A percentile compares a stretch with the other conserved stretches of the same genome.
These are phyloP conservation scores for Sympetrum striolatum DNA, from an alignment of 2,888 invertebrate species.

Conservation along the genomic window DNA sequence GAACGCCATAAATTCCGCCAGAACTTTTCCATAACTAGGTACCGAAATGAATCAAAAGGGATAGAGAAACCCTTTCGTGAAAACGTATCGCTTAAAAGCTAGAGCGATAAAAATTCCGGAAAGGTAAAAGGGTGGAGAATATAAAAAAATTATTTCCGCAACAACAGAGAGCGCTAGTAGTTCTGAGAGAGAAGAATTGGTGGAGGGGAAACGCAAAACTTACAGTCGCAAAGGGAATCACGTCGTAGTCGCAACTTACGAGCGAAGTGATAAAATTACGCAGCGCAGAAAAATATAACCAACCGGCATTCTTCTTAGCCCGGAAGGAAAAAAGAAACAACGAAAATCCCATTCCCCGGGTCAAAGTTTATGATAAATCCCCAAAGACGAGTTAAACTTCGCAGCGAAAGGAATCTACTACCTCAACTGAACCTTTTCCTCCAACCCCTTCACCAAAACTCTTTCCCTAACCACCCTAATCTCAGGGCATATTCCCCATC, in stretches of 20 bases:
- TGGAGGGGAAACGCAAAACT: not conserved
- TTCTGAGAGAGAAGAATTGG: not conserved
- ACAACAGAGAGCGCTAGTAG: not conserved
- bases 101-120: not conserved
- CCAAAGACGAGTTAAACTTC: conserved; percentile 28
- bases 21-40: conserved; percentile 42
- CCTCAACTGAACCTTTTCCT: not conserved
- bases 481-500: not conserved
- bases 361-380: conserved; percentile 37
- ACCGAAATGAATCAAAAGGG: conserved; percentile 33
- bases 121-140: not conserved
- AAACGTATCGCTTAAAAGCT: conserved; percentile 33
- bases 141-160: not conserved
- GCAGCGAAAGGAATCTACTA: not conserved
- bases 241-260: conserved; percentile 19
- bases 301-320: not conserved
- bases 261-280: conserved; percentile 36
- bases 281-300: conserved; percentile 15
- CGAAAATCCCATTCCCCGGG: conserved; percentile 3
- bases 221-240: not conserved
- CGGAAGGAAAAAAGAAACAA: not conserved
- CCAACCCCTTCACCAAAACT: not conserved
- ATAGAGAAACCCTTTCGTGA: conserved; percentile 25
- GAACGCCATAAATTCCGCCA: conserved; percentile 16
- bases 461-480: not conserved